phyloP scores from a whole-genome alignment of 2,888 invertebrate species.

The Bugulina stolonifera region DNA sequence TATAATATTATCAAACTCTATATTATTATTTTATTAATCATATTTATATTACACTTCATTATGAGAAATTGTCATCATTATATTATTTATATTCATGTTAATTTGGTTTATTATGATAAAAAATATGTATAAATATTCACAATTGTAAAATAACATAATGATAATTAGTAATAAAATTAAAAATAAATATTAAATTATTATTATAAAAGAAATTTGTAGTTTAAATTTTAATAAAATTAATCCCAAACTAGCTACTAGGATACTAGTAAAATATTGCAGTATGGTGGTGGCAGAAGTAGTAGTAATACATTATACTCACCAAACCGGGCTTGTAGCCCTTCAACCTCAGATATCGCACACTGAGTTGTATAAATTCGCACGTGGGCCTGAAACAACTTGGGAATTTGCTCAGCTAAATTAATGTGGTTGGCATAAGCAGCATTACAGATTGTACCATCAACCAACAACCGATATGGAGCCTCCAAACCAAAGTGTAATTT shows the following conservation, averaged over 20 bases:
- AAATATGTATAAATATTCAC: no score
- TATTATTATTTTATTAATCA: background rate
- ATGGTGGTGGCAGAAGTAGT: no score
- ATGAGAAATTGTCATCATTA: background rate
- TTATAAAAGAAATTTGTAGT: no score
- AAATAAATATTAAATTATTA: no score
- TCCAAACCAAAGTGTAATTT: constrained; percentile 10
- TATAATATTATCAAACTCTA: background rate
- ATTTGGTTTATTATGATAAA: no score
- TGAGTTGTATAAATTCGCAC: constrained; percentile 14
- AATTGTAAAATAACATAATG: no score
- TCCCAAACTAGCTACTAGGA: no score
- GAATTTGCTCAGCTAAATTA: constrained; percentile 25
- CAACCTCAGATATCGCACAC: constrained; percentile 19
- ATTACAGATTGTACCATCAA: constrained; percentile 22
- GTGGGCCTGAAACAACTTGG: constrained; percentile 20
- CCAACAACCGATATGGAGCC: background rate
- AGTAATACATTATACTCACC: no score
- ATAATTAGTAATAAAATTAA: no score
- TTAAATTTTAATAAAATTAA: no score
- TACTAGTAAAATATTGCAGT: no score
- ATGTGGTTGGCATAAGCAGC: constrained; percentile 15
- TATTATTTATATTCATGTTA: background rate
- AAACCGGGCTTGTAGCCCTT: constrained; percentile 3
- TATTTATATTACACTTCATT: background rate